These are phyloP conservation scores for Anorthoa munda DNA, from an alignment of 2,888 invertebrate genomes.

Conservation along the genomic window DNA sequence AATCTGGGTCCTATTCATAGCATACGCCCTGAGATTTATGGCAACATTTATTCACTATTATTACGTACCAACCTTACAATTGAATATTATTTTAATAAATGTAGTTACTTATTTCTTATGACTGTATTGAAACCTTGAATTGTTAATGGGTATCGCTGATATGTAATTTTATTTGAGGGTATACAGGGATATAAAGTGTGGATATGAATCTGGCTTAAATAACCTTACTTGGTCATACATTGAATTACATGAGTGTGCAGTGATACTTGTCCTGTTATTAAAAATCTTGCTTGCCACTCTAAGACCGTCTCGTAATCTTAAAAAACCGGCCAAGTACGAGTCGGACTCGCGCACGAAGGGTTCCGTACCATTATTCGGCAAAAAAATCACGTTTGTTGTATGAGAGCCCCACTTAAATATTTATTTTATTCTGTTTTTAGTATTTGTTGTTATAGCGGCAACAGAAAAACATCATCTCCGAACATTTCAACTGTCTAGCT, in stretches of 20 bases:
- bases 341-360: too few species aligned
- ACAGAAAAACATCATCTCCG: too few species aligned
- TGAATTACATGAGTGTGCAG: not conserved
- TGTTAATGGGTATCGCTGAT: slow-evolving; percentile 62
- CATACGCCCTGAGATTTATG: slow-evolving; percentile 83
- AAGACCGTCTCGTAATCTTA: not conserved
- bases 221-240: not conserved
- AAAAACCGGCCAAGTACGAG: too few species aligned
- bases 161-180: slow-evolving; percentile 53
- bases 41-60: slow-evolving; percentile 77
- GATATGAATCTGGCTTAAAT: not conserved
- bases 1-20: slow-evolving; percentile 68
- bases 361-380: too few species aligned
- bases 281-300: not conserved
- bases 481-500: too few species aligned
- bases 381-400: too few species aligned
- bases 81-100: slow-evolving; percentile 82
- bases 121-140: slow-evolving; percentile 75
- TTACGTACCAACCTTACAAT: slow-evolving; percentile 81
- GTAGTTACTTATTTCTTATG: slow-evolving; percentile 66
- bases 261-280: not conserved
- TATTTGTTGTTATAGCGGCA: too few species aligned
- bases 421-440: too few species aligned
- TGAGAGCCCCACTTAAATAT: too few species aligned
- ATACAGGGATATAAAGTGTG: not conserved